Evolutionary conservation across 2,797 vertebrate genomes (phyloP).

Genomic region (Sparus aurata): DNA sequence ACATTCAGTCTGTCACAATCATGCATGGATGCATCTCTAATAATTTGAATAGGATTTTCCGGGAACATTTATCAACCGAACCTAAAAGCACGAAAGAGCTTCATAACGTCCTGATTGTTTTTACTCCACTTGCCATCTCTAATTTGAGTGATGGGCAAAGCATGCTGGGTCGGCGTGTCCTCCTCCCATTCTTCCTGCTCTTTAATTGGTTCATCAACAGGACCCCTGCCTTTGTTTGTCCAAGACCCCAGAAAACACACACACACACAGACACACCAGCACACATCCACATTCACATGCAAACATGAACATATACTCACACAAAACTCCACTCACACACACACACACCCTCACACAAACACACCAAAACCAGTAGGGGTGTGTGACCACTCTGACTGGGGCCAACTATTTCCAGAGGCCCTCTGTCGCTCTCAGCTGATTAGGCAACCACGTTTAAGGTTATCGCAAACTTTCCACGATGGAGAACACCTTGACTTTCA

Average conservation of each 20-base stretch:
- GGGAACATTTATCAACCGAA: slow-evolving; percentile 36
- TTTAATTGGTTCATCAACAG: slow-evolving; percentile 82
- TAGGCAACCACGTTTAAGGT: slow-evolving; percentile 75
- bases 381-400: slow-evolving; percentile 58
- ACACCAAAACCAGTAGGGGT: slow-evolving; percentile 59
- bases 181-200: slow-evolving; percentile 70
- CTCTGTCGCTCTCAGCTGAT: slow-evolving; percentile 64
- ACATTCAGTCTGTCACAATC: slow-evolving; percentile 13
- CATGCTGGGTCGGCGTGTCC: slow-evolving; percentile 60
- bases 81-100: slow-evolving; percentile 33
- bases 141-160: slow-evolving; percentile 72
- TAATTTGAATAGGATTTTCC: slow-evolving; percentile 40
- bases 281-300: slow-evolving; percentile 32
- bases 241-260: slow-evolving; percentile 61
- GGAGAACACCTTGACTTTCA: slow-evolving; percentile 82
- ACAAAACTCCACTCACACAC: slow-evolving; percentile 30
- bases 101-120: slow-evolving; percentile 64
- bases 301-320: slow-evolving; percentile 47
- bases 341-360: slow-evolving; percentile 56
- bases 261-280: slow-evolving; percentile 16
- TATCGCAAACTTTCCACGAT: slow-evolving; percentile 81
- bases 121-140: slow-evolving; percentile 67
- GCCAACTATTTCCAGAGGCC: slow-evolving; percentile 73
- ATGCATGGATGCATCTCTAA: background rate
- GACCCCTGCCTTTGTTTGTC: slow-evolving; percentile 77